Base-by-base conservation (phyloP, 2,888 invertebrate genomes). In the Cephonodes hylas region DNA sequence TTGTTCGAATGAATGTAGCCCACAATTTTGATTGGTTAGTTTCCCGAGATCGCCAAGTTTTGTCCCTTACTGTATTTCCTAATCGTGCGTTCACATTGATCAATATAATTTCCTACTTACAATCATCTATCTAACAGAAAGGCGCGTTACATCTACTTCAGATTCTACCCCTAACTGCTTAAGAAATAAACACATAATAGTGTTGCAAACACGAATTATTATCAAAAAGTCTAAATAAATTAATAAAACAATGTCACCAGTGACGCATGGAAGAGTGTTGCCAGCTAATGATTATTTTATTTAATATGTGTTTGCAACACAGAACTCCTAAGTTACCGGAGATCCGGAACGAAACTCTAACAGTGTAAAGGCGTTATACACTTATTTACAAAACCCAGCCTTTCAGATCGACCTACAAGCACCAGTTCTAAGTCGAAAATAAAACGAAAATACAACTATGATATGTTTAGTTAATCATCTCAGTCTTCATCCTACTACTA, bases 401-500 rank as follows among this genome's bases (percentile, higher is more conserved):
- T 91, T 89, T 85, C 84, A 90, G 88, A 89, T 91, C 91, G 85
- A 90, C 86, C 92, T 92, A 92, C 89, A 91, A 92, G 92, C 92
- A 92, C 92, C 92, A 91, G 89, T 89, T 82, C 92, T 91, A 91
- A 89, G 85, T 91, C 84, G 91, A 89, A 91, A 89, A 88, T 80
- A 86, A 88, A 90, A 87, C 78, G 81, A 88, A 88, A 87, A 57
- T 60, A 58, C 46, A 60, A 70, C 86, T 89, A 91, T 89, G 89
- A 90, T 91, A 92, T 89, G 91, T 91, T 87, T 85, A 88, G 88
- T 89, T 85, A 77, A 74, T 85, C 87, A 77, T 88, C 80, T 91
- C 92, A 92, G 92, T 92, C 92, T 92, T 92, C 86, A 89, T 81
- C 81, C 92, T 92, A 92, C 92, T 84, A 76, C 92, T 92, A 92